These are phyloP conservation scores for Nysson spinosus DNA, from an alignment of 2,888 invertebrate genomes.

Conservation along the genomic window DNA sequence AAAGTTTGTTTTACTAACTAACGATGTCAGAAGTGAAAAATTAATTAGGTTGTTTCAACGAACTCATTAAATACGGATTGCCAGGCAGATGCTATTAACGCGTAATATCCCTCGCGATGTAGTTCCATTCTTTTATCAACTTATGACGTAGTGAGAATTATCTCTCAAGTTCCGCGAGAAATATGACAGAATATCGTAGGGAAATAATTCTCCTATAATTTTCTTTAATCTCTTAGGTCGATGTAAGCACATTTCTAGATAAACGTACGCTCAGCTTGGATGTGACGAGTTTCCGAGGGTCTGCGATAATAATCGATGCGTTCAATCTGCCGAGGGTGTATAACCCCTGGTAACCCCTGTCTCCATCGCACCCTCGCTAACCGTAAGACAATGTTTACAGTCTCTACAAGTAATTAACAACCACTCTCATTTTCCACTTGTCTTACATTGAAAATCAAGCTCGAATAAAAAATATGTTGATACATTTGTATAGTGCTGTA, in stretches of 20 bases:
- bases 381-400: not conserved
- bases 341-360: slow-evolving; percentile 17
- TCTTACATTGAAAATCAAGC: too few species aligned
- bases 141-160: slow-evolving; percentile 12
- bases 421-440: not conserved
- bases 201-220: slow-evolving; percentile 39
- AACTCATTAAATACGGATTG: too few species aligned
- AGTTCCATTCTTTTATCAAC: slow-evolving; percentile 11
- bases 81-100: too few species aligned
- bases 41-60: too few species aligned
- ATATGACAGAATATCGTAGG: slow-evolving; percentile 19
- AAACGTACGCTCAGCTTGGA: not conserved
- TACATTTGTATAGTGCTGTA: too few species aligned
- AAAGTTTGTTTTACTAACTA: too few species aligned
- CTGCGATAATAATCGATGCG: slow-evolving; percentile 41
- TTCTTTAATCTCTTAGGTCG: slow-evolving; percentile 27
- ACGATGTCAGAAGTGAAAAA: too few species aligned
- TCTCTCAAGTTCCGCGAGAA: slow-evolving; percentile 17
- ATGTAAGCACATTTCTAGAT: not conserved
- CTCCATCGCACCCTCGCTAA: not conserved
- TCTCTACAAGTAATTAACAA: too few species aligned
- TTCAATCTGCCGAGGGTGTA: slow-evolving; percentile 28
- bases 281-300: slow-evolving; percentile 18
- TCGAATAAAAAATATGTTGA: too few species aligned
- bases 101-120: not conserved